phyloP scores from a whole-genome alignment of 1,140 invertebrate species.

The Anthonomus grandis region DNA sequence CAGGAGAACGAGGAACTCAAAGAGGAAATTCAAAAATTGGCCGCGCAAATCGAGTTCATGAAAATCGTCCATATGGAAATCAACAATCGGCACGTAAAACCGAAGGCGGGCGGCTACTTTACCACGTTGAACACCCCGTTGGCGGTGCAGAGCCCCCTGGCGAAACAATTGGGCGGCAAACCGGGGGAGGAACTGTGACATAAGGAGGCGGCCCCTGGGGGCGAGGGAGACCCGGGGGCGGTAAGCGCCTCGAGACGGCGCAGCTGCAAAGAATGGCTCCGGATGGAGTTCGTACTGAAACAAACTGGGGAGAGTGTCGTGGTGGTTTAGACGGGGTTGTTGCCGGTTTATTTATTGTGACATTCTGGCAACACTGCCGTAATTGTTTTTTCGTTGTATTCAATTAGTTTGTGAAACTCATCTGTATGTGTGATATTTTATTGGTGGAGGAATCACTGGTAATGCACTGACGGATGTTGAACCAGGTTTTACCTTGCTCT shows the following conservation, averaged over 20 bases:
- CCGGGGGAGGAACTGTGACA: conserved; percentile 41
- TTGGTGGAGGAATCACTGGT: no score
- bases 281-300: conserved; percentile 23
- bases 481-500: no score
- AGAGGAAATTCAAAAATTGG: conserved; percentile 88
- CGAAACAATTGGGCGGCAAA: conserved; percentile 47
- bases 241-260: conserved; percentile 9
- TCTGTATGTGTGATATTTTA: no score
- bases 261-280: conserved; percentile 26
- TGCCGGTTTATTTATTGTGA: neutral
- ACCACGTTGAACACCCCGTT: conserved; percentile 52
- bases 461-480: no score
- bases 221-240: neutral
- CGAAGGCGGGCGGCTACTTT: conserved; percentile 77
- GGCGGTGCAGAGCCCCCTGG: conserved; percentile 51
- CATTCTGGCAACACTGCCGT: neutral
- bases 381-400: neutral
- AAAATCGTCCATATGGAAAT: conserved; percentile 91
- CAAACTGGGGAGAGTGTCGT: conserved; percentile 27
- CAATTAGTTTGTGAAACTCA: no score
- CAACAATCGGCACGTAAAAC: conserved; percentile 83
- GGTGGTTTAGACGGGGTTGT: conserved; percentile 10
- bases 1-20: conserved; percentile 89
- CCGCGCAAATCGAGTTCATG: conserved; percentile 88
- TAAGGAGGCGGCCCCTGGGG: conserved; percentile 4